Evolutionary conservation across 23 tunicate species (phyloP).

Genomic region (Trididemnum clinides): DNA sequence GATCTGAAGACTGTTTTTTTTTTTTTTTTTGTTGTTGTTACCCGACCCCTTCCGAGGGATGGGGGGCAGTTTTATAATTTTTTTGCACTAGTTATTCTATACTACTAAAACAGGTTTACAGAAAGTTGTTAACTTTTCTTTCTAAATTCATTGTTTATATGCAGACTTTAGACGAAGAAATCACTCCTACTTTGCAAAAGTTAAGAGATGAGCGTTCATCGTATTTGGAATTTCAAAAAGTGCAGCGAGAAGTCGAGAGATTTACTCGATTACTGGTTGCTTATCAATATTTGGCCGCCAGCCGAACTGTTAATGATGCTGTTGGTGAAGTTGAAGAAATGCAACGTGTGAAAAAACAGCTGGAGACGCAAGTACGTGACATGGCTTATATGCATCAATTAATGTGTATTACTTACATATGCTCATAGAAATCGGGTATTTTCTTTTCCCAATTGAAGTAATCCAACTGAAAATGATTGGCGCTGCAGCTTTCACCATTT

Average conservation of each 20-base stretch:
- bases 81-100: neutral
- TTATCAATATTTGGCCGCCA: conserved; percentile 61
- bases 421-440: too few relatives aligned
- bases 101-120: neutral
- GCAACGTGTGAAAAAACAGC: conserved; percentile 31
- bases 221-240: conserved; percentile 76
- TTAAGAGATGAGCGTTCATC: conserved; percentile 80
- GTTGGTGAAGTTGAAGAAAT: conserved; percentile 50
- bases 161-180: conserved; percentile 79
- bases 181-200: conserved; percentile 81
- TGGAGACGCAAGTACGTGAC: conserved; percentile 58
- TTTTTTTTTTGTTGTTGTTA: neutral
- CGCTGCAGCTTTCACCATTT: too few relatives aligned
- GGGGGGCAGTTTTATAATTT: too few relatives aligned
- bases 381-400: too few relatives aligned
- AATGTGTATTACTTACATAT: too few relatives aligned
- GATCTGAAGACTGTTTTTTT: too few relatives aligned
- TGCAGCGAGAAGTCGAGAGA: conserved; percentile 79
- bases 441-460: too few relatives aligned
- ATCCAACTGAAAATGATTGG: too few relatives aligned
- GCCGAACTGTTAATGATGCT: conserved; percentile 29
- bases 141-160: neutral
- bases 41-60: neutral
- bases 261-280: conserved; percentile 65
- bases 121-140: neutral